Percentiles rank a stretch among this genome's conserved stretches.
These are phyloP conservation scores for Diabrotica virgifera DNA, from an alignment of 1,140 invertebrate genomes.

Conservation along the genomic window DNA sequence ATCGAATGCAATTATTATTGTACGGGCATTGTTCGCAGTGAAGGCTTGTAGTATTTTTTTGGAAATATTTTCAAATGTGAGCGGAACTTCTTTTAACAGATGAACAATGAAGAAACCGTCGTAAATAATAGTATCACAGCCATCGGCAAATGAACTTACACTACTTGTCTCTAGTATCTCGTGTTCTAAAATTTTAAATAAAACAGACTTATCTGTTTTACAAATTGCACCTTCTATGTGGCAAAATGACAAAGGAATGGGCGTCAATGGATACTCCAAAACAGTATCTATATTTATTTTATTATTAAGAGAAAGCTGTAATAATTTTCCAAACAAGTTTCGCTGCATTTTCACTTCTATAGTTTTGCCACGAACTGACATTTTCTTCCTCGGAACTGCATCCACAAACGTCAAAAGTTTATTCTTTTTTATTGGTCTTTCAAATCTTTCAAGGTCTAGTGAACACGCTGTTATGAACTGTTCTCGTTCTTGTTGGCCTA, in stretches of 20 bases:
- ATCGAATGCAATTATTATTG: conserved; percentile 33
- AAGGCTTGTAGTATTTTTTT: conserved; percentile 29
- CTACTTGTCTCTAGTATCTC: background rate
- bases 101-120: conserved; percentile 34
- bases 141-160: background rate
- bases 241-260: conserved; percentile 35
- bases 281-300: too few relatives aligned
- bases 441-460: too few relatives aligned
- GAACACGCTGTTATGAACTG: too few relatives aligned
- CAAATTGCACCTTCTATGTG: conserved; percentile 26
- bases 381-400: too few relatives aligned
- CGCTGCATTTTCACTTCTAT: too few relatives aligned
- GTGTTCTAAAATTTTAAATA: conserved; percentile 30
- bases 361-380: too few relatives aligned
- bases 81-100: conserved; percentile 30
- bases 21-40: conserved; percentile 16
- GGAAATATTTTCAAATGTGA: conserved; percentile 33
- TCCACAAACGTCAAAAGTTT: too few relatives aligned
- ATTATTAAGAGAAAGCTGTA: too few relatives aligned
- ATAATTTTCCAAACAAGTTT: too few relatives aligned
- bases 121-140: conserved; percentile 27
- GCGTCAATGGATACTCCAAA: too few relatives aligned
- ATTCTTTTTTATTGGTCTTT: too few relatives aligned
- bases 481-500: too few relatives aligned
- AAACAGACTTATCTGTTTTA: conserved; percentile 25